Conservation (phyloP, 2,888 invertebrate species). For the Cheilosia urbana region DNA sequence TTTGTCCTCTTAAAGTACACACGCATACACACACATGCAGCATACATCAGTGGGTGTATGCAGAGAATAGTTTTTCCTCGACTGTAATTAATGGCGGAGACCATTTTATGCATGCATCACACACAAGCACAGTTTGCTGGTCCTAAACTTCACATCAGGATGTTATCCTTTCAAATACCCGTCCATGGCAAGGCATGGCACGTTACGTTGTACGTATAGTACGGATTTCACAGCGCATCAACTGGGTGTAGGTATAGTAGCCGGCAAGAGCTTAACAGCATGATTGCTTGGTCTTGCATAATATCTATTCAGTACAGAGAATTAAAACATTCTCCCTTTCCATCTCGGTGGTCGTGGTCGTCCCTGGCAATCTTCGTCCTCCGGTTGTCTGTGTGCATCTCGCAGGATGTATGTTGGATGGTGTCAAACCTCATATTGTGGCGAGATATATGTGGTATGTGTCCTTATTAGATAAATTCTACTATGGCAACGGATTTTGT, state of each 20-base stretch:
- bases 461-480: conserved; percentile 67
- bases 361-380: conserved; percentile 22
- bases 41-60: not conserved
- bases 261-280: conserved; percentile 73
- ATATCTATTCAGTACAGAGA: conserved; percentile 73
- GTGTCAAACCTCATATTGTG: conserved; percentile 74
- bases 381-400: conserved; percentile 9
- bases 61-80: conserved; percentile 57
- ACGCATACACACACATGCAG: not conserved
- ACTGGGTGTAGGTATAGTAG: conserved; percentile 49
- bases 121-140: conserved; percentile 61
- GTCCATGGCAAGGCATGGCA: conserved; percentile 28
- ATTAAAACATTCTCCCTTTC: conserved; percentile 69
- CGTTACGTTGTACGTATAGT: conserved; percentile 9
- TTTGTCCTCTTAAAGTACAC: conserved; percentile 61
- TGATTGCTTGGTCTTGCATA: conserved; percentile 76
- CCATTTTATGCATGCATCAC: conserved; percentile 74
- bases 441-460: conserved; percentile 63
- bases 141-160: conserved; percentile 72
- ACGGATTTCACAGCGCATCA: conserved; percentile 48
- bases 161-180: conserved; percentile 75
- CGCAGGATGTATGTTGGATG: conserved; percentile 64
- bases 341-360: conserved; percentile 20
- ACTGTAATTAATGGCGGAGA: conserved; percentile 73
- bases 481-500: conserved; percentile 60